These are phyloP conservation scores for Limosa lapponica DNA, from an alignment of 2,797 vertebrate genomes.

Conservation along the genomic window DNA sequence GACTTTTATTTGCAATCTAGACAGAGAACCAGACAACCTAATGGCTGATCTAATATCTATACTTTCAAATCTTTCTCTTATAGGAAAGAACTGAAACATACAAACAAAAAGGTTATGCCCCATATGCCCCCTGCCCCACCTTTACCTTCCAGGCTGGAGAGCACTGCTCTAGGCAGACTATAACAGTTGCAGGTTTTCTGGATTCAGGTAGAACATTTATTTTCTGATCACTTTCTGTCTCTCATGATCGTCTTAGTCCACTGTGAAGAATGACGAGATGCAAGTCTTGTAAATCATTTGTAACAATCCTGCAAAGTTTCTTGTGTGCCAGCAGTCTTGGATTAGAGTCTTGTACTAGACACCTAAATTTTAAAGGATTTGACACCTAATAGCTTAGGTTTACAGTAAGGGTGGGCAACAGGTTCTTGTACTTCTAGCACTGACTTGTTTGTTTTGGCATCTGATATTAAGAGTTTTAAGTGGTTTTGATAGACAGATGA, in stretches of 20 bases:
- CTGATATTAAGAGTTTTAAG: neutral
- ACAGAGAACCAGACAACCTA: neutral
- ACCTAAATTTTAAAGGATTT: neutral
- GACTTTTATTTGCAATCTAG: neutral
- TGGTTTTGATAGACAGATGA: neutral
- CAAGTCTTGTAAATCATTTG: accelerated
- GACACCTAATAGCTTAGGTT: neutral
- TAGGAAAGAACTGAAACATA: neutral
- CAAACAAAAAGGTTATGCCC: neutral
- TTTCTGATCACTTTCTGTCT: neutral
- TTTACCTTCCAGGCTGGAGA: neutral
- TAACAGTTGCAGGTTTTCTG: neutral
- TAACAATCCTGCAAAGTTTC: neutral
- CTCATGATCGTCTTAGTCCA: neutral
- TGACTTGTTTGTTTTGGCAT: neutral
- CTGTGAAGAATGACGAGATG: neutral
- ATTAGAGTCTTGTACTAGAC: neutral
- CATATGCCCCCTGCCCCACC: accelerated
- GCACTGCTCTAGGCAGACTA: neutral
- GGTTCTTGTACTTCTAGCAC: neutral
- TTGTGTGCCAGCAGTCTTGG: neutral
- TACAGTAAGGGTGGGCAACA: neutral
- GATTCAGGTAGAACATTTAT: neutral
- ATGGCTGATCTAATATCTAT: neutral
- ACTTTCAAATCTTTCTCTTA: neutral